Evolutionary conservation across 1,140 invertebrate genomes (phyloP).

Genomic region (Drosophila rufa): DNA sequence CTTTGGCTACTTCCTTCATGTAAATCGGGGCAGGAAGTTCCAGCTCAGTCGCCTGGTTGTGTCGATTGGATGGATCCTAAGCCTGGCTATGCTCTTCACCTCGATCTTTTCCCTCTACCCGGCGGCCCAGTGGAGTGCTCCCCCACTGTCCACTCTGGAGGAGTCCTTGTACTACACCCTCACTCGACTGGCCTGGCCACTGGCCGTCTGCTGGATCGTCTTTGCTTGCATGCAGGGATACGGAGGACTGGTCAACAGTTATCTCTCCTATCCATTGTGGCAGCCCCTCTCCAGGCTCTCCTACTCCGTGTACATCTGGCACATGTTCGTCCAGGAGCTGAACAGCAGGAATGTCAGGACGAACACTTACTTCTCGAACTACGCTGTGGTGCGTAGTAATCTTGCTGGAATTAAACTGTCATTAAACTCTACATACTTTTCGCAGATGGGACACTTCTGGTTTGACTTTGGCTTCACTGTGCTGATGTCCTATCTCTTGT

Average conservation of each 20-base stretch:
- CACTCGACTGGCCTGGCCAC: conserved; percentile 87
- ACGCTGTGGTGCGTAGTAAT: conserved; percentile 32
- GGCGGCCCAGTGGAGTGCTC: conserved; percentile 59
- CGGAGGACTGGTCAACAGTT: conserved; percentile 86
- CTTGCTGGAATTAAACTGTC: rapidly evolving
- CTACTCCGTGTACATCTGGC: conserved; percentile 86
- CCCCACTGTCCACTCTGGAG: conserved; percentile 67
- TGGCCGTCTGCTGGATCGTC: conserved; percentile 89
- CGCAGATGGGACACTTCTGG: conserved; percentile 64
- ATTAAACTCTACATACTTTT: background rate
- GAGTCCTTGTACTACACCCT: conserved; percentile 88
- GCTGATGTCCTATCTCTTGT: conserved; percentile 45
- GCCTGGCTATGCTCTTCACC: conserved; percentile 65
- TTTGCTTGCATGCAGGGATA: conserved; percentile 88
- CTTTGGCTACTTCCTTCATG: conserved; percentile 65
- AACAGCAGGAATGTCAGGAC: conserved; percentile 39
- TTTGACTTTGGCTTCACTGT: conserved; percentile 54
- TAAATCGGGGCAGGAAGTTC: conserved; percentile 37
- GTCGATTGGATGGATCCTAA: conserved; percentile 53
- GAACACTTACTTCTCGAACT: conserved; percentile 53
- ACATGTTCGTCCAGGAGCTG: conserved; percentile 70
- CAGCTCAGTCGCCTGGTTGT: conserved; percentile 12
- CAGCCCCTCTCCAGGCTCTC: conserved; percentile 85
- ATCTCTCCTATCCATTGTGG: conserved; percentile 85
- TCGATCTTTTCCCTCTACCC: conserved; percentile 75